Evolutionary conservation across 2,888 invertebrate genomes (phyloP), one percentile per base, ranked within the genome.

Genomic region (Phanerotoma sp.): DNA sequence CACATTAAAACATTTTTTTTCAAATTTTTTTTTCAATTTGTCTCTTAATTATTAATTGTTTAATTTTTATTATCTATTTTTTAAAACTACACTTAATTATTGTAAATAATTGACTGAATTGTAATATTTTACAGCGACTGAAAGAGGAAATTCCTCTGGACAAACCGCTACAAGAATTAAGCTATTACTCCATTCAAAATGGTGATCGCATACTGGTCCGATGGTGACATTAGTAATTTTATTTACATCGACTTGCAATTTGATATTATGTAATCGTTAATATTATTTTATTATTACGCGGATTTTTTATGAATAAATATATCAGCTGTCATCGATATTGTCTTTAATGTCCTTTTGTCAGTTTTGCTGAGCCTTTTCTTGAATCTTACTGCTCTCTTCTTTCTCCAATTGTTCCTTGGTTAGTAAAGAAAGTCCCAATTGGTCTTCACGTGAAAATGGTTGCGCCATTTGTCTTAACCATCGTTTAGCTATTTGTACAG

Each of bases 391-490:
- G 3, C 77, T 71, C 77, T 88, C 88, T 68, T 86, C 84, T 64
- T 88, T 88, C 75, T 91, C 86, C 37, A 95, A 81, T 72, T 95
- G 95, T 67, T 91, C 90, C 54, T 91, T 79, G 1, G 94, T 94
- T 7, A 96, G 81, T 60, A 95, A 79, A 0, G 94, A 93, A 13
- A 94, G 85, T 5, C 95, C 95, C 51, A 95, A 81, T 77, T 95
- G 95, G 79, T 95, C 93, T 77, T 95, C 93, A 56, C 93, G 82
- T 0, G 91, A 91, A 79, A 99, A 98, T 1, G 98, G 97, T 75
- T 99, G 99, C 7, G 98, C 99, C 98, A 99, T 99, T 79, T 95
- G 92, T 20, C 94, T 83, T 41, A 99, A 83, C 94, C 98, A 99
- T 60, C 93, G 85, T 71, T 91, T 89, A 5, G 91, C 84, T 79